Conservation (phyloP, 2,797 vertebrate species). For the Alca torda region DNA sequence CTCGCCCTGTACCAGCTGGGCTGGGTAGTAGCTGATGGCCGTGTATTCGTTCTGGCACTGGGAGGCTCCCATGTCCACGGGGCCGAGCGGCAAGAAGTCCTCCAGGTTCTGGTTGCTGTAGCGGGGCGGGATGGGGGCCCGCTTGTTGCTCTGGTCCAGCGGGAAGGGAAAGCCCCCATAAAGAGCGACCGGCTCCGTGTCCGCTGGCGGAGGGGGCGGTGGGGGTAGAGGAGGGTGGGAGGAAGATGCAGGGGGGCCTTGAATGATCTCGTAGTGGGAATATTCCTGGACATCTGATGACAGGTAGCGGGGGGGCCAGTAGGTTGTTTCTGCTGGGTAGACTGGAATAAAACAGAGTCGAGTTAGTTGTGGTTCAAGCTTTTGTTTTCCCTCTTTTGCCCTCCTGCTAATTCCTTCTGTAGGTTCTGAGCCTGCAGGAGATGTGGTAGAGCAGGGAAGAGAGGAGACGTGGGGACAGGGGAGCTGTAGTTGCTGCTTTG, state of each 20-base stretch:
- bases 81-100: slow-evolving; percentile 84
- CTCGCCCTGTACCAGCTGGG: slow-evolving; percentile 78
- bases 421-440: background rate
- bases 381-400: background rate
- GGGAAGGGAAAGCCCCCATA: slow-evolving; percentile 96
- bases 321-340: slow-evolving; percentile 69
- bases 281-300: slow-evolving; percentile 84
- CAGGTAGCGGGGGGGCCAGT: slow-evolving; percentile 75
- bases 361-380: background rate
- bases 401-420: background rate
- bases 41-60: slow-evolving; percentile 94
- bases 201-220: slow-evolving; percentile 71
- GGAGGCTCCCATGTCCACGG: slow-evolving; percentile 78
- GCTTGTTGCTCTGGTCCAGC: slow-evolving; percentile 87
- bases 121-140: slow-evolving; percentile 91
- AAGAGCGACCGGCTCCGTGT: slow-evolving; percentile 81
- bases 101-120: slow-evolving; percentile 97
- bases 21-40: slow-evolving; percentile 94
- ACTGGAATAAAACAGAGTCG: slow-evolving; percentile 65
- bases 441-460: background rate
- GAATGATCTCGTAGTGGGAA: slow-evolving; percentile 86
- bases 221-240: slow-evolving; percentile 74
- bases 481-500: background rate
- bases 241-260: slow-evolving; percentile 74
- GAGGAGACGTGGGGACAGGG: accelerated